Percentiles rank a stretch among this genome's conserved stretches.
Conservation (phyloP, 1,140 invertebrate species). For the Scaptomyza graminum region DNA sequence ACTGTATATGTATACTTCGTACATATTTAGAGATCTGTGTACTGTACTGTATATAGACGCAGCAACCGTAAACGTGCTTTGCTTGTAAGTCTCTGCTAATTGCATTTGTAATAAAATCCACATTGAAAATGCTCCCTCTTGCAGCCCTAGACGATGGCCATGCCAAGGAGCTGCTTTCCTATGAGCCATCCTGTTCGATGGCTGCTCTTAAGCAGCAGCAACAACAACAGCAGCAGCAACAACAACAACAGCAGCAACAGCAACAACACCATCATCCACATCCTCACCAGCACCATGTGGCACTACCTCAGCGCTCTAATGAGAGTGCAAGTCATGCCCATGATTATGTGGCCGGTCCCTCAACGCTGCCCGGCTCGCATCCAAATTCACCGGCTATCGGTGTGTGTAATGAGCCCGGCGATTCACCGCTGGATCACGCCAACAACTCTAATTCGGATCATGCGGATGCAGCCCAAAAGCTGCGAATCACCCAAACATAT, state of each 20-base stretch:
- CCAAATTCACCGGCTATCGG: conserved; percentile 60
- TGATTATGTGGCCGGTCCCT: conserved; percentile 43
- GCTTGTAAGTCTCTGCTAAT: conserved; percentile 78
- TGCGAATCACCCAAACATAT: conserved; percentile 57
- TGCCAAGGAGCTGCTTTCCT: conserved; percentile 72
- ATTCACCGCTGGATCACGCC: conserved; percentile 63
- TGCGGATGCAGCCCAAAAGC: conserved; percentile 56
- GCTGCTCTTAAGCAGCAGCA: conserved; percentile 58
- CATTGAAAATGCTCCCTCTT: conserved; percentile 78
- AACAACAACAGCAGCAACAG: conserved; percentile 34
- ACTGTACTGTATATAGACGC: conserved; percentile 74
- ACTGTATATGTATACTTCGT: conserved; percentile 16
- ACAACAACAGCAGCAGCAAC: conserved; percentile 41
- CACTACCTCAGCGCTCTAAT: conserved; percentile 70
- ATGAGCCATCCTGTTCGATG: conserved; percentile 75
- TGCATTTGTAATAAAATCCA: conserved; percentile 77
- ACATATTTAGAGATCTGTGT: conserved; percentile 47
- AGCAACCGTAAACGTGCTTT: conserved; percentile 67
- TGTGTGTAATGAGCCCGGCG: conserved; percentile 56
- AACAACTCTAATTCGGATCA: conserved; percentile 67
- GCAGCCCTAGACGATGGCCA: conserved; percentile 73
- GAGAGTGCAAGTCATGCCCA: conserved; percentile 67
- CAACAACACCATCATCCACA: conserved; percentile 33
- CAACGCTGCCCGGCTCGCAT: conserved; percentile 47
- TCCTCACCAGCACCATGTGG: conserved; percentile 51